Evolutionary conservation across 1,140 invertebrate genomes (phyloP).

Genomic region (Achroia grisella): DNA sequence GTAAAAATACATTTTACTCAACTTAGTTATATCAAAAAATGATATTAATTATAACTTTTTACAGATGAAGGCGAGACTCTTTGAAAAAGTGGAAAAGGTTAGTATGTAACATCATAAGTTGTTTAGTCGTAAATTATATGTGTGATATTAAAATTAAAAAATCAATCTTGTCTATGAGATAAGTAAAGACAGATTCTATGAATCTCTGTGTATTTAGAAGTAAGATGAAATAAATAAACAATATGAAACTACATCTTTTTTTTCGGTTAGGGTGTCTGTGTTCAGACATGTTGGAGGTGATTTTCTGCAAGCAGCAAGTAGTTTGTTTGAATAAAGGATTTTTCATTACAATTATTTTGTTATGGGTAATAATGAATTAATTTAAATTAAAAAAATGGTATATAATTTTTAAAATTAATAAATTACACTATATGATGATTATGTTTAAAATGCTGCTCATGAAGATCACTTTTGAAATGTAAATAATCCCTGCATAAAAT

Average conservation of each 20-base stretch:
- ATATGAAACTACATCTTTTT: slow-evolving; percentile 46
- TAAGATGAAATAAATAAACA: slow-evolving; percentile 47
- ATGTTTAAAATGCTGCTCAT: slow-evolving; percentile 30
- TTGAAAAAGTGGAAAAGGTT: slow-evolving; percentile 99
- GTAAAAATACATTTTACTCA: too few species aligned
- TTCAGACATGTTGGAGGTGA: slow-evolving; percentile 79
- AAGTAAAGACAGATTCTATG: slow-evolving; percentile 1
- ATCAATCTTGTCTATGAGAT: neutral
- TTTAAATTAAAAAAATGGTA: too few species aligned
- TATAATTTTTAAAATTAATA: too few species aligned
- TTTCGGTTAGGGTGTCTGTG: slow-evolving; percentile 70
- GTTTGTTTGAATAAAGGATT: too few species aligned
- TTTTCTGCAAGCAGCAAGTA: slow-evolving; percentile 54
- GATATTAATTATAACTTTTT: slow-evolving; percentile 38
- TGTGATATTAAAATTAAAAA: slow-evolving; percentile 10
- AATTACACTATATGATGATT: too few species aligned
- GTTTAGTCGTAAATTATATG: slow-evolving; percentile 2
- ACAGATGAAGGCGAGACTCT: slow-evolving; percentile 95
- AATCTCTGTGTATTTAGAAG: slow-evolving; percentile 11
- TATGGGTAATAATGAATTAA: too few species aligned
- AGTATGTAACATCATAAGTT: slow-evolving; percentile 65
- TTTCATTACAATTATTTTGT: too few species aligned
- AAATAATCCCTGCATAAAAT: slow-evolving; percentile 33
- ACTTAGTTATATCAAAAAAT: too few species aligned
- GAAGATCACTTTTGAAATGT: slow-evolving; percentile 63